Evolutionary conservation across 2,113 vertebrate genomes (phyloP).

Genomic region (Nannobrachium achirus): DNA sequence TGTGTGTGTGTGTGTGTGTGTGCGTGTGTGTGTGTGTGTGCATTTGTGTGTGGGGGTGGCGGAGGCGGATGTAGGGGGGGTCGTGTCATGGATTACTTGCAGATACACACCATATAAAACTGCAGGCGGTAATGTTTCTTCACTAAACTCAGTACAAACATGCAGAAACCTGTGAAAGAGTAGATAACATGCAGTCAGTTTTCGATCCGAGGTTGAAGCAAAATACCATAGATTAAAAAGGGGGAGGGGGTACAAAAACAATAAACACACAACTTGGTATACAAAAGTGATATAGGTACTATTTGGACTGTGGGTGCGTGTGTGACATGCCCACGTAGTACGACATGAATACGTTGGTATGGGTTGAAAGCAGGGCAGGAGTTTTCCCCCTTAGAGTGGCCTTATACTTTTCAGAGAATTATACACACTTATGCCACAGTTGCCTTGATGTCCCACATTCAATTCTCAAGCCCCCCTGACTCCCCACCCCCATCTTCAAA

Average conservation of each 20-base stretch:
- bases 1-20: too few species aligned
- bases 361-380: too few species aligned
- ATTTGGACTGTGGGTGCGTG: neutral
- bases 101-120: slow-evolving; percentile 99
- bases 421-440: too few species aligned
- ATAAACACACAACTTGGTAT: neutral
- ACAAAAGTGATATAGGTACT: neutral
- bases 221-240: slow-evolving; percentile 18
- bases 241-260: neutral
- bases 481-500: too few species aligned
- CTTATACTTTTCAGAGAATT: too few species aligned
- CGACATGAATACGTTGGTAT: too few species aligned
- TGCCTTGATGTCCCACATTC: too few species aligned
- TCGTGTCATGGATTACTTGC: slow-evolving; percentile 53
- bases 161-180: slow-evolving; percentile 97
- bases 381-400: too few species aligned
- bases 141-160: slow-evolving; percentile 99
- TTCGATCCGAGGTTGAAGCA: neutral
- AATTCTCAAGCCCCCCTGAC: too few species aligned
- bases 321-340: too few species aligned
- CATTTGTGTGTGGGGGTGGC: too few species aligned
- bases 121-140: slow-evolving; percentile 99
- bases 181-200: slow-evolving; percentile 80
- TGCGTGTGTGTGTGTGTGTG: too few species aligned
- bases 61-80: neutral